Percentiles rank a stretch among this genome's conserved stretches.
Conservation (phyloP, 2,888 invertebrate species). For the Apotomis capreana region DNA sequence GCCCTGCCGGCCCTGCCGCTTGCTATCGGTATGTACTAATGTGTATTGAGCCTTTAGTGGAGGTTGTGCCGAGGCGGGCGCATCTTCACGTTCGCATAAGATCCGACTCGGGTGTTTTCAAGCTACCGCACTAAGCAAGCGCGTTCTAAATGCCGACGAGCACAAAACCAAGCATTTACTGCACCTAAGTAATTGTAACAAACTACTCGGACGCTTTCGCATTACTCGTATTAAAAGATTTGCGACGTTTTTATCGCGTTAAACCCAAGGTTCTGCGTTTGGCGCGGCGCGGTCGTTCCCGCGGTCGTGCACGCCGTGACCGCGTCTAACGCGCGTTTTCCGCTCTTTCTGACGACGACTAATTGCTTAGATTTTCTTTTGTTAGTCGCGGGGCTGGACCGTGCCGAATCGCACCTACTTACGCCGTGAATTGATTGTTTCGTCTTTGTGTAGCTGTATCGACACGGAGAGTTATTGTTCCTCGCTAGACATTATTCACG, state of each 20-base stretch:
- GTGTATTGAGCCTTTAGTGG: too few species aligned
- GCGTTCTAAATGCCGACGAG: too few species aligned
- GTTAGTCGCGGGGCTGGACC: conserved; percentile 81
- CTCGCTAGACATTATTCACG: conserved; percentile 76
- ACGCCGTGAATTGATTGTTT: conserved; percentile 82
- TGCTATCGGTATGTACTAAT: too few species aligned
- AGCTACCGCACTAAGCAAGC: too few species aligned
- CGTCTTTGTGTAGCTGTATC: conserved; percentile 81
- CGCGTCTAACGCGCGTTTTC: conserved; percentile 81
- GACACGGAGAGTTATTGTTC: conserved; percentile 81
- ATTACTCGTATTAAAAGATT: neutral
- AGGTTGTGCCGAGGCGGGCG: too few species aligned
- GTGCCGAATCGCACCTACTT: conserved; percentile 82
- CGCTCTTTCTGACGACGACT: conserved; percentile 83
- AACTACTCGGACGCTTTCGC: neutral
- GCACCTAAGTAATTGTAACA: too few species aligned
- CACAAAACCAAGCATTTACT: too few species aligned
- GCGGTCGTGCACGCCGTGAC: conserved; percentile 67
- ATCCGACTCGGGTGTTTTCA: too few species aligned
- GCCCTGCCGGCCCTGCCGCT: too few species aligned
- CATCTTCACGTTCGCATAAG: too few species aligned
- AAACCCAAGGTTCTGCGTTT: conserved; percentile 36
- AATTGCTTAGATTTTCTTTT: conserved; percentile 84
- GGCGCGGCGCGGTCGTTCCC: conserved; percentile 63
- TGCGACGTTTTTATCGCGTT: neutral